Conservation (phyloP, 92 coral and sea anemone species). For the Nematostella vectensis region DNA sequence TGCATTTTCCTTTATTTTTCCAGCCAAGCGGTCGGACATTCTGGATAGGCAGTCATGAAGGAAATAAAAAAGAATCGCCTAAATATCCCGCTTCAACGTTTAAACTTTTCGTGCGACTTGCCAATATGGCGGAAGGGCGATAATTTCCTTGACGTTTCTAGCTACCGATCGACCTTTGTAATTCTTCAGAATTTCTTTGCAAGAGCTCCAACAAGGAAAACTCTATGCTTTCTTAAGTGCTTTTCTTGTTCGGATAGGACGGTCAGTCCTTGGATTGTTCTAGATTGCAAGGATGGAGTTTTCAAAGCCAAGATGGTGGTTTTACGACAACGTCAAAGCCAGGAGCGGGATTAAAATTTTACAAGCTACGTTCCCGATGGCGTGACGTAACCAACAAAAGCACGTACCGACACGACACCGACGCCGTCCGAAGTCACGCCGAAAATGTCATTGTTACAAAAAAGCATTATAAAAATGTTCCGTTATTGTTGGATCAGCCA, state of each 20-base stretch:
- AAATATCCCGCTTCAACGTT: conserved; percentile 66
- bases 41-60: conserved; percentile 99
- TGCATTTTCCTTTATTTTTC: conserved; percentile 98
- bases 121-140: conserved; percentile 86
- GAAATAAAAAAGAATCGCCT: conserved; percentile 76
- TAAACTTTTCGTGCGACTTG: conserved; percentile 60
- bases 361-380: conserved; percentile 51
- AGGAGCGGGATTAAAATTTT: conserved; percentile 87
- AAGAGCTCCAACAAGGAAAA: conserved; percentile 17
- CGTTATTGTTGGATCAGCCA: too few relatives aligned
- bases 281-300: conserved; percentile 73
- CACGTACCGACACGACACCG: conserved; percentile 30
- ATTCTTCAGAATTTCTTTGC: conserved; percentile 9
- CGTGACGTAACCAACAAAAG: conserved; percentile 50
- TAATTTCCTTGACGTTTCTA: conserved; percentile 64
- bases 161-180: conserved; percentile 27
- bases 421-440: conserved; percentile 38
- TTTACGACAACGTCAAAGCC: conserved; percentile 88
- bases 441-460: too few relatives aligned
- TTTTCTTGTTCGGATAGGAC: conserved; percentile 17
- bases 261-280: conserved; percentile 43
- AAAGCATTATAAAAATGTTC: too few relatives aligned
- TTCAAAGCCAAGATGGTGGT: conserved; percentile 85
- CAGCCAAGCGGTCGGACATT: conserved; percentile 99
- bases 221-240: conserved; percentile 8